phyloP scores from a whole-genome alignment of 1,140 invertebrate species.

The Sipha flava region DNA sequence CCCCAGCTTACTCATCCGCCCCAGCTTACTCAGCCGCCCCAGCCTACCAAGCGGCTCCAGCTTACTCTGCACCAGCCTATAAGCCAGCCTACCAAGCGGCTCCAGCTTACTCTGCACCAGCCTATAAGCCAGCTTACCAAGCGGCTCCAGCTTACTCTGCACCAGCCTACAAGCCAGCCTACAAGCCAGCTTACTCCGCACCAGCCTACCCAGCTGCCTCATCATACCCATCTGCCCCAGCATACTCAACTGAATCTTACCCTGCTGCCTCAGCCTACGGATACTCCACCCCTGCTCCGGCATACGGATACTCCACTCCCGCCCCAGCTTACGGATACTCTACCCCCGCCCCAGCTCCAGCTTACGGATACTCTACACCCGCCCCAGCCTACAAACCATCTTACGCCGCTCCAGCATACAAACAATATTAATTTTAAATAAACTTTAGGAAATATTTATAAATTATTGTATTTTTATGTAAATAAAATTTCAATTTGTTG shows the following conservation, averaged over 20 bases:
- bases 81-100: slow-evolving; percentile 1
- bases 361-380: neutral
- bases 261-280: slow-evolving; percentile 23
- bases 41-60: neutral
- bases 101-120: slow-evolving; percentile 18
- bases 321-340: slow-evolving; percentile 20
- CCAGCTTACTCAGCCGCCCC: slow-evolving; percentile 30
- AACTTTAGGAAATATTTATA: neutral
- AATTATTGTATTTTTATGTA: slow-evolving; percentile 32
- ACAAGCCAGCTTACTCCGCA: slow-evolving; percentile 22
- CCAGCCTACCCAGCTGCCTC: slow-evolving; percentile 13
- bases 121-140: slow-evolving; percentile 18
- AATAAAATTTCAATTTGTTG: slow-evolving; percentile 20
- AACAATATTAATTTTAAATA: slow-evolving; percentile 16
- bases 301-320: slow-evolving; percentile 24
- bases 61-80: slow-evolving; percentile 25
- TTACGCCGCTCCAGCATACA: slow-evolving; percentile 20
- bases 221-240: slow-evolving; percentile 30
- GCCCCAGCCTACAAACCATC: slow-evolving; percentile 22
- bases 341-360: slow-evolving; percentile 11
- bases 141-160: neutral
- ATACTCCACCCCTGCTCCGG: slow-evolving; percentile 29
- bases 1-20: slow-evolving; percentile 1
- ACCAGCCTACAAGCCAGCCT: slow-evolving; percentile 28
- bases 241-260: slow-evolving; percentile 31